Conservation (phyloP, 1,140 invertebrate genomes). For the Aporrectodea caliginosa region DNA sequence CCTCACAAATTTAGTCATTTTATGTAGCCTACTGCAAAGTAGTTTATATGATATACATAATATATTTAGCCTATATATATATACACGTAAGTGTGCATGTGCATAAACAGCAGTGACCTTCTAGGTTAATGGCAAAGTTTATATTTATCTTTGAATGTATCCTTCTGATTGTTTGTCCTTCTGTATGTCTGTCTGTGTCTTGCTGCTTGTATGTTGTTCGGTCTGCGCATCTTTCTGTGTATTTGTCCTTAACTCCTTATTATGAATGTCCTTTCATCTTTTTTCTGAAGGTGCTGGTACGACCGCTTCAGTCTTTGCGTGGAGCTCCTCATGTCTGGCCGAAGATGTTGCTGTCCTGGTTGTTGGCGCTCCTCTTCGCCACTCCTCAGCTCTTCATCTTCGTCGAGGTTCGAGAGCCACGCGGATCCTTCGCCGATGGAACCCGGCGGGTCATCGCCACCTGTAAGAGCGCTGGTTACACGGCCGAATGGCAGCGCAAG, state of each 20-base stretch:
- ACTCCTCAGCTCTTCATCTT: conserved; percentile 58
- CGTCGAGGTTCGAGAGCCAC: conserved; percentile 38
- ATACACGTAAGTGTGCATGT: too few relatives aligned
- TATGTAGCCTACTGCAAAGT: too few relatives aligned
- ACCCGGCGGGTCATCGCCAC: not conserved
- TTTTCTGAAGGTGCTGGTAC: conserved; percentile 42
- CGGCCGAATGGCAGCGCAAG: conserved; percentile 46
- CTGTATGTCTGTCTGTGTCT: not conserved
- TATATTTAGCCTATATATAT: too few relatives aligned
- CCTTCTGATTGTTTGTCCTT: not conserved
- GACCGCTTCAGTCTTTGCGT: conserved; percentile 38
- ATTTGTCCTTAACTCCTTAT: not conserved
- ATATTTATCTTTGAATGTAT: not conserved
- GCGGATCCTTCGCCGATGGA: not conserved
- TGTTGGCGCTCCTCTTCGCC: conserved; percentile 54
- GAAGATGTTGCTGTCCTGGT: conserved; percentile 55
- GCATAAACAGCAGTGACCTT: too few relatives aligned
- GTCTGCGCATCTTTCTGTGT: not conserved
- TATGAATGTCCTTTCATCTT: not conserved
- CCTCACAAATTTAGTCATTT: too few relatives aligned
- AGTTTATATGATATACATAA: too few relatives aligned
- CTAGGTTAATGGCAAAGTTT: too few relatives aligned
- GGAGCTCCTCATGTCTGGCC: conserved; percentile 32
- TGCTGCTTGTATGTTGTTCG: not conserved
- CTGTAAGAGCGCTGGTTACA: conserved; percentile 36